Evolutionary conservation across 2,797 vertebrate genomes (phyloP).

Genomic region (Premnoplex brunnescens): DNA sequence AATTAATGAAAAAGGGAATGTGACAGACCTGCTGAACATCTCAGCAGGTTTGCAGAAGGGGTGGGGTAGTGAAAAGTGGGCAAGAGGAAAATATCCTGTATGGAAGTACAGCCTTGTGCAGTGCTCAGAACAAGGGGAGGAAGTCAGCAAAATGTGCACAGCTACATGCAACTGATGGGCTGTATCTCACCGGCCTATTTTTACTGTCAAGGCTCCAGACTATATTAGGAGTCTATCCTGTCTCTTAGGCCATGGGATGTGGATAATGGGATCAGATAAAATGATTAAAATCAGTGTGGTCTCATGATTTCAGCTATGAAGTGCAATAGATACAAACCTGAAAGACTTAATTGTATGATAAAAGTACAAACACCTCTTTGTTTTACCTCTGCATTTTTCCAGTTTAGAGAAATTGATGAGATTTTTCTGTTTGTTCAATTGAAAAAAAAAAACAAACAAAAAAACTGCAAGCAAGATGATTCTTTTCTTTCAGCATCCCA

Average conservation of each 20-base stretch:
- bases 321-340: not conserved
- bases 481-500: not conserved
- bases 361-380: not conserved
- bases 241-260: not conserved
- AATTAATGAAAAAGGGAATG: not conserved
- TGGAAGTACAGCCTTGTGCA: not conserved
- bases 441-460: not conserved
- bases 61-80: not conserved
- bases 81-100: not conserved
- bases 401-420: not conserved
- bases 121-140: not conserved
- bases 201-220: not conserved
- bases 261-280: constrained; percentile 1
- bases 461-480: not conserved
- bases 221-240: not conserved
- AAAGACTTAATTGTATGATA: not conserved
- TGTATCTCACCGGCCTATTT: not conserved
- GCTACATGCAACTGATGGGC: not conserved
- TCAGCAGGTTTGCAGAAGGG: not conserved
- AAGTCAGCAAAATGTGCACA: not conserved
- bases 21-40: not conserved
- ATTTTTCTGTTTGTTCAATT: not conserved
- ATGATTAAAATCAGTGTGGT: not conserved
- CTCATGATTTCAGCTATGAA: not conserved
- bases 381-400: not conserved